A percentile compares a stretch with the other conserved stretches of the same genome.
phyloP scores from a whole-genome alignment of 2,888 invertebrate species.

The Synergus laeviventris region DNA sequence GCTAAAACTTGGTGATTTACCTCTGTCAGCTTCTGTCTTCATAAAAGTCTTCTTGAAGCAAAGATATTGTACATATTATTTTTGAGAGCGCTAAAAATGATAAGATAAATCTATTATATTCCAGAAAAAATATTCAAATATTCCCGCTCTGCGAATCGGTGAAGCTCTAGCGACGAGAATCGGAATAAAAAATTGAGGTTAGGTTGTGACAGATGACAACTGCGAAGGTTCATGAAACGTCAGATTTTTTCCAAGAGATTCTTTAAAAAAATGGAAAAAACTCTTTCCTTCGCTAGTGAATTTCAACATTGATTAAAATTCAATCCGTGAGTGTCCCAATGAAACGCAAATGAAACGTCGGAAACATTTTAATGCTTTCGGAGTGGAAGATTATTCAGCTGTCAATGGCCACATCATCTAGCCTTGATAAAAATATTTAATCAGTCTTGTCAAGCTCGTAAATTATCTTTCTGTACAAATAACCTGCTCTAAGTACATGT shows the following conservation, averaged over 20 bases:
- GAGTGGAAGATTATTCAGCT: conserved; percentile 17
- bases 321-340: background rate
- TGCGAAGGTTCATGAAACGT: background rate
- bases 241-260: background rate
- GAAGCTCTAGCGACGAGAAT: background rate
- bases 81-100: no score
- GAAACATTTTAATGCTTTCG: conserved; percentile 7
- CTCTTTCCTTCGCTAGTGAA: background rate
- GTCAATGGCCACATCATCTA: conserved; percentile 50
- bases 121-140: no score
- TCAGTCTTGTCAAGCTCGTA: conserved; percentile 13
- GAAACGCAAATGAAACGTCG: conserved; percentile 28
- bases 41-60: no score
- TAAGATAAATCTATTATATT: no score
- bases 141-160: no score
- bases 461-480: background rate
- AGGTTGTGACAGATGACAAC: conserved; percentile 3
- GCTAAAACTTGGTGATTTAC: no score
- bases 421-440: conserved; percentile 49
- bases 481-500: background rate
- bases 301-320: background rate
- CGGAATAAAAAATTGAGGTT: background rate
- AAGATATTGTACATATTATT: no score
- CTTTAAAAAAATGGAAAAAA: background rate
- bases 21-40: no score